A percentile compares a stretch with the other conserved stretches of the same genome.
These are phyloP conservation scores for Turritopsis rubra DNA, from an alignment of 30 jellyfish, hydroid and myxozoan genomes.

Conservation along the genomic window DNA sequence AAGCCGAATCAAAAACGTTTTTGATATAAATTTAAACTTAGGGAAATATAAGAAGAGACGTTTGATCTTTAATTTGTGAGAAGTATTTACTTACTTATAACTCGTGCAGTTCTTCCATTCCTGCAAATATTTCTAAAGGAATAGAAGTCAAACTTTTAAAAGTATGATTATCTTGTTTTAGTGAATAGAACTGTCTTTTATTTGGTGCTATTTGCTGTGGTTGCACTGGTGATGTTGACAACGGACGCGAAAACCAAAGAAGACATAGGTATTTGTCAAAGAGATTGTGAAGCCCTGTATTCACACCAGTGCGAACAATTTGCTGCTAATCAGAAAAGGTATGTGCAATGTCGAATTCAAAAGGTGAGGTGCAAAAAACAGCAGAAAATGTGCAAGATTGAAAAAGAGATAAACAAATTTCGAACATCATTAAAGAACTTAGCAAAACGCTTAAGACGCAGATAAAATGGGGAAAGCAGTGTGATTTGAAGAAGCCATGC, in stretches of 20 bases:
- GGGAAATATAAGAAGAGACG: no score
- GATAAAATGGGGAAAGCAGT: background rate
- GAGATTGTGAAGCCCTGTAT: background rate
- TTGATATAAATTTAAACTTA: no score
- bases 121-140: no score
- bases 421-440: background rate
- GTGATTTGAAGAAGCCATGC: background rate
- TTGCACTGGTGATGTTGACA: background rate
- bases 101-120: no score
- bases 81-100: no score
- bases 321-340: background rate
- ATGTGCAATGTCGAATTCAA: background rate
- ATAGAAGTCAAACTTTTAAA: no score
- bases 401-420: background rate
- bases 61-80: no score
- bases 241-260: background rate
- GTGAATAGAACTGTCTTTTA: background rate
- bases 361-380: background rate
- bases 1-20: no score
- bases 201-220: no score
- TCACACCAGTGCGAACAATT: background rate
- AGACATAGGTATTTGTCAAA: background rate
- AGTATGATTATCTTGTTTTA: background rate
- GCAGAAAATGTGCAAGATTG: background rate
- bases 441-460: background rate